These are phyloP conservation scores for Trachurus trachurus DNA, from an alignment of 2,797 vertebrate genomes.

Conservation along the genomic window DNA sequence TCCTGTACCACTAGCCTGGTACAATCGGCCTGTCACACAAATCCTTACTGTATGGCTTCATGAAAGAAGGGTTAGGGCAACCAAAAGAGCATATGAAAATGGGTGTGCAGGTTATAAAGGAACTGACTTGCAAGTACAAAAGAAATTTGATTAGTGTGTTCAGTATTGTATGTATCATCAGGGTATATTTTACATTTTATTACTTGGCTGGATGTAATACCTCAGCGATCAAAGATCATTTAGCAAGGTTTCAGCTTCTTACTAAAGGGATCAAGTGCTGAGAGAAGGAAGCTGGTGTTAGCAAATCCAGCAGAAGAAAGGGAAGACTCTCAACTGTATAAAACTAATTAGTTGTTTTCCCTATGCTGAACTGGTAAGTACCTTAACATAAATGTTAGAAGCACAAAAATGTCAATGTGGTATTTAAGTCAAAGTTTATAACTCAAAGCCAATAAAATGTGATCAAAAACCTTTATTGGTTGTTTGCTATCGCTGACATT, in stretches of 20 bases:
- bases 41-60: neutral
- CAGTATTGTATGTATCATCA: slow-evolving; percentile 6
- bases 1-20: neutral
- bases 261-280: slow-evolving; percentile 1
- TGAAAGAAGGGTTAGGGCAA: neutral
- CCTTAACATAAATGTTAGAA: slow-evolving; percentile 1
- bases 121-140: neutral
- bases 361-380: neutral
- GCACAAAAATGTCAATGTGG: no score
- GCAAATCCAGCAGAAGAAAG: slow-evolving; percentile 2
- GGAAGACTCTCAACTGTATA: neutral
- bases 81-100: slow-evolving; percentile 3
- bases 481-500: neutral
- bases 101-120: neutral
- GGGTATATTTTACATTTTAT: slow-evolving; percentile 13
- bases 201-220: slow-evolving; percentile 3
- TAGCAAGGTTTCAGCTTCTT: slow-evolving; percentile 15
- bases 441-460: neutral
- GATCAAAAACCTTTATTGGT: neutral
- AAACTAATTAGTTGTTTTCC: slow-evolving; percentile 6
- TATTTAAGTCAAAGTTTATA: neutral
- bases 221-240: slow-evolving; percentile 30
- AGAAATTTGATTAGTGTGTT: neutral
- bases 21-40: slow-evolving; percentile 6
- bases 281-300: slow-evolving; percentile 5